Percentiles rank a stretch among this genome's conserved stretches.
These are phyloP conservation scores for Heteromurus nitidus DNA, from an alignment of 2,888 invertebrate genomes.

Conservation along the genomic window DNA sequence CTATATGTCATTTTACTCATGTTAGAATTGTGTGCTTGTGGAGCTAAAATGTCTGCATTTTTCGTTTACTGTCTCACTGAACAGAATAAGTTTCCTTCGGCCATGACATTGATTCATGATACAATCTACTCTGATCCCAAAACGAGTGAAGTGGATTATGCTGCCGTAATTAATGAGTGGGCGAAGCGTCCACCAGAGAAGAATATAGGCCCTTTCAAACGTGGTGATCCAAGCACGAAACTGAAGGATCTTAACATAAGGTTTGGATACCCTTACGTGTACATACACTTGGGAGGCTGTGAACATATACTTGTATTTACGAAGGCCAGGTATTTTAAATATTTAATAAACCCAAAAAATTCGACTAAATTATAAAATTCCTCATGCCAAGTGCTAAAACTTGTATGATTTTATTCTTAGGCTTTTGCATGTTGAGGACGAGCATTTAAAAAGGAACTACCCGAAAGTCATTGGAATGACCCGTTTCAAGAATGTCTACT, in stretches of 20 bases:
- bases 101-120: slow-evolving; percentile 86
- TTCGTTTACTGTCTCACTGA: slow-evolving; percentile 72
- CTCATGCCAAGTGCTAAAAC: too few species aligned
- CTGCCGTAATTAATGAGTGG: slow-evolving; percentile 82
- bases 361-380: not conserved
- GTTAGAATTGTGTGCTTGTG: not conserved
- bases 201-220: slow-evolving; percentile 75
- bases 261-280: slow-evolving; percentile 86
- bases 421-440: slow-evolving; percentile 51
- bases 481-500: slow-evolving; percentile 64
- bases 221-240: slow-evolving; percentile 75
- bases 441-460: slow-evolving; percentile 39
- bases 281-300: slow-evolving; percentile 90
- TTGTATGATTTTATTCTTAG: slow-evolving; percentile 33
- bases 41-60: not conserved
- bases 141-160: slow-evolving; percentile 81
- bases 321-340: slow-evolving; percentile 81
- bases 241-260: slow-evolving; percentile 78
- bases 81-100: slow-evolving; percentile 82
- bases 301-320: slow-evolving; percentile 91
- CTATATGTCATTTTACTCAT: slow-evolving; percentile 20
- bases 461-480: slow-evolving; percentile 50
- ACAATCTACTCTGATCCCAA: slow-evolving; percentile 86
- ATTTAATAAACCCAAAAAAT: not conserved
- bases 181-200: slow-evolving; percentile 75